Base-by-base conservation (phyloP, 1,140 invertebrate species). In the Lamellibrachia luymesi region DNA sequence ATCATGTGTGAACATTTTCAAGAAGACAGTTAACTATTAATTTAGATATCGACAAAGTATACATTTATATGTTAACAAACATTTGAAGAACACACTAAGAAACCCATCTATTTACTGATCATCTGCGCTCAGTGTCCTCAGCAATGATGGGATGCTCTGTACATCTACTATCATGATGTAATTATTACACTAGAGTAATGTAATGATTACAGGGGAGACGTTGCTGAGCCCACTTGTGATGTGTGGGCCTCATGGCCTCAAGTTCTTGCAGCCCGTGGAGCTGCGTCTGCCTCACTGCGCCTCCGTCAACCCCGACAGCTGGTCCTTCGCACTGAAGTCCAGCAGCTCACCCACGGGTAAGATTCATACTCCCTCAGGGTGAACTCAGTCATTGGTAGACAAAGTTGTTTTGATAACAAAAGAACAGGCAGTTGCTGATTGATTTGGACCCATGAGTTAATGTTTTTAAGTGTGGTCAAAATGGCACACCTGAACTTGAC, bases 191-290 rank as follows among this genome's bases (percentile, higher is more conserved):
- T 38, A 38, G 38, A 38, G 38, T 38, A 38, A 38, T 51, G 91
- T 91, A 38, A 38, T 96, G 50, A 90, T 91, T 51, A 96, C 96
- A 98, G 98, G 98, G 97, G 98, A 99, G 97, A 98, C 98, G 90
- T 97, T 99, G 96, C 97, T 99, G 92, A 98, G 98, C 95, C 98
- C 98, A 90, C 97, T 99, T 94, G 98, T 99, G 94, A 98, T 99
- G 98, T 99, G 98, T 97, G 98, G 98, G 92, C 98, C 98, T 17
- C 98, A 98, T 97, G 98, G 98, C 93, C 97, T 98, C 93, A 97
- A 98, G 95, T 99, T 99, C 96, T 96, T 97, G 51, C 97, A 97
- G 94, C 98, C 98, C 38, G 98, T 99, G 94, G 98, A 98, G 95
- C 97, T 99, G 51, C 95, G 96, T 56, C 96, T 97, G 51, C 97